Percentiles rank a stretch among this genome's conserved stretches.
Conservation (phyloP, 2,113 vertebrate species). For the Myotis brandtii region DNA sequence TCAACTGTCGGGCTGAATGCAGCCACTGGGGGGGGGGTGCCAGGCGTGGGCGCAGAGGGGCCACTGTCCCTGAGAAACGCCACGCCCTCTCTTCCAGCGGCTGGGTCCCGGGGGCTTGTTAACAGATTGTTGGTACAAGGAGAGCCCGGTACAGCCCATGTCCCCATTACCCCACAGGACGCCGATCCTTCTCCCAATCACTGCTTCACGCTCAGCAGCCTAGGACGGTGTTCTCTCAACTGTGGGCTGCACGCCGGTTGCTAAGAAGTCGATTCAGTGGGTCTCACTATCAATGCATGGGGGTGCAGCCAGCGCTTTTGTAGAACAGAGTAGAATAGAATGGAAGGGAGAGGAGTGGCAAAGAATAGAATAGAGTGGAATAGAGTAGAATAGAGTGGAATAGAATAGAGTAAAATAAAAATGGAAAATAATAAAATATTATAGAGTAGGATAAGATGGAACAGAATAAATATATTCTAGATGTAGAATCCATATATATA, state of each 20-base stretch:
- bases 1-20: neutral
- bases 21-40: too few species aligned
- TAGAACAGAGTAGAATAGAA: neutral
- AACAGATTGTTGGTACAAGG: neutral
- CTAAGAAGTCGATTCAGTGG: neutral
- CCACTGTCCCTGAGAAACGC: too few species aligned
- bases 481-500: too few species aligned
- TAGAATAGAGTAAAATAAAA: too few species aligned
- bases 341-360: too few species aligned
- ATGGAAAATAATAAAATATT: too few species aligned
- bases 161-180: neutral
- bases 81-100: rapidly evolving
- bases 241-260: too few species aligned
- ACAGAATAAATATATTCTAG: neutral
- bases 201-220: too few species aligned
- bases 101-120: neutral
- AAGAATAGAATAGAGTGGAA: too few species aligned
- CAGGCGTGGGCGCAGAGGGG: neutral
- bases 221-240: neutral
- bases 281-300: too few species aligned
- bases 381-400: too few species aligned
- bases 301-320: too few species aligned
- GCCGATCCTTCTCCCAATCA: neutral
- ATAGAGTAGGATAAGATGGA: neutral
- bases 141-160: neutral